Percentiles rank a stretch among this genome's conserved stretches.
These are phyloP conservation scores for Panzeria rudis DNA, from an alignment of 2,888 invertebrate species.

Conservation along the genomic window DNA sequence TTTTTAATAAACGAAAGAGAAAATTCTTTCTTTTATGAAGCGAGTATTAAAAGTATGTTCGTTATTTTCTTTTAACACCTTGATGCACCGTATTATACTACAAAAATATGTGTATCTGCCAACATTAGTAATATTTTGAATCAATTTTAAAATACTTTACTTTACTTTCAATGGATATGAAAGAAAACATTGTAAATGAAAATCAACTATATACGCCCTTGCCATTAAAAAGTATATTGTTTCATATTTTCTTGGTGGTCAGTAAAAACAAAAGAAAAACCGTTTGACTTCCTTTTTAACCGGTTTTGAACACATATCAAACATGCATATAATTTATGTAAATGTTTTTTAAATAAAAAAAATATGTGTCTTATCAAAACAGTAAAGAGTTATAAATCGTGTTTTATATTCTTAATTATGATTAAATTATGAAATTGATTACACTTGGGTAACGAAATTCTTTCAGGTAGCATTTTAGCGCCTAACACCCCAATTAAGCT, in stretches of 20 bases:
- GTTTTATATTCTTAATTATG: conserved; percentile 42
- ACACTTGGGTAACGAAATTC: conserved; percentile 33
- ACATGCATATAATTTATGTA: conserved; percentile 38
- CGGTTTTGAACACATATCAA: not conserved
- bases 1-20: no score
- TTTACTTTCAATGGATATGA: no score
- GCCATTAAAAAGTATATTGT: not conserved
- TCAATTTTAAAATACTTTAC: no score
- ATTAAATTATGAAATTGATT: conserved; percentile 65
- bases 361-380: conserved; percentile 19
- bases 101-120: no score
- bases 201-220: not conserved
- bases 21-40: no score
- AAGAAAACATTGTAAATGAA: not conserved
- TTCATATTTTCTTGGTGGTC: not conserved
- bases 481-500: conserved; percentile 63
- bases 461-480: conserved; percentile 65
- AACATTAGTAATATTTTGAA: no score
- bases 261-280: not conserved
- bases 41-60: no score
- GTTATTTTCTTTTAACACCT: no score
- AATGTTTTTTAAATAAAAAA: conserved; percentile 35
- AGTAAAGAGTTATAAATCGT: conserved; percentile 49
- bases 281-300: conserved; percentile 10
- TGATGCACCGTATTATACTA: no score